Conservation (phyloP, 2,797 vertebrate species). For the Sarcophilus harrisii region DNA sequence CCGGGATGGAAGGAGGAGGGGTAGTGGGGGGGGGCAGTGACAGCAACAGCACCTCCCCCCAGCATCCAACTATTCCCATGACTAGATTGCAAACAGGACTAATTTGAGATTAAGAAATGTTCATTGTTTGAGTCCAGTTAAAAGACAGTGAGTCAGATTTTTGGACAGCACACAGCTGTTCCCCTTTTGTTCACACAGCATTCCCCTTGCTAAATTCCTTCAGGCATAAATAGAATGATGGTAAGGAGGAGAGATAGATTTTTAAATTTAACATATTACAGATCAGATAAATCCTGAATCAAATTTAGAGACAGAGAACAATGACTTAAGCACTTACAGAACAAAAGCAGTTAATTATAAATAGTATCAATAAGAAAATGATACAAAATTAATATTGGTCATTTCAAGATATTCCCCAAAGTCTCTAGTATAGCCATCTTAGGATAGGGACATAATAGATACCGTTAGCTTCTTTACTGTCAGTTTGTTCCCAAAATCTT, state of each 20-base stretch:
- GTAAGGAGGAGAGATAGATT: neutral
- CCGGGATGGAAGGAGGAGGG: too few species aligned
- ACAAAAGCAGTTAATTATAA: neutral
- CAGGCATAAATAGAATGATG: neutral
- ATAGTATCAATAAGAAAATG: neutral
- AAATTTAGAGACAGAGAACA: neutral
- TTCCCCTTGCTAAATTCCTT: neutral
- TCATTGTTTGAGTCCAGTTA: neutral
- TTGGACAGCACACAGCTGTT: too few species aligned
- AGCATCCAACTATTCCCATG: too few species aligned
- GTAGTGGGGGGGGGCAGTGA: too few species aligned
- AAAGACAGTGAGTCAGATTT: neutral
- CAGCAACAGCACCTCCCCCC: too few species aligned
- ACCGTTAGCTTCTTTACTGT: too few species aligned
- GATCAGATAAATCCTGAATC: neutral
- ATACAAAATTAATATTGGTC: neutral
- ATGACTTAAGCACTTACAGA: neutral
- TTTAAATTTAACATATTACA: neutral
- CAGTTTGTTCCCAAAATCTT: too few species aligned
- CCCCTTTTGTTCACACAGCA: neutral
- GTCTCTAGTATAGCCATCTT: too few species aligned
- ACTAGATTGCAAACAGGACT: too few species aligned
- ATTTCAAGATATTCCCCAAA: neutral
- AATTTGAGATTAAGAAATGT: neutral
- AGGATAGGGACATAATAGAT: too few species aligned